Conservation (phyloP, 2,888 invertebrate species). For the Pyrgus malvae region DNA sequence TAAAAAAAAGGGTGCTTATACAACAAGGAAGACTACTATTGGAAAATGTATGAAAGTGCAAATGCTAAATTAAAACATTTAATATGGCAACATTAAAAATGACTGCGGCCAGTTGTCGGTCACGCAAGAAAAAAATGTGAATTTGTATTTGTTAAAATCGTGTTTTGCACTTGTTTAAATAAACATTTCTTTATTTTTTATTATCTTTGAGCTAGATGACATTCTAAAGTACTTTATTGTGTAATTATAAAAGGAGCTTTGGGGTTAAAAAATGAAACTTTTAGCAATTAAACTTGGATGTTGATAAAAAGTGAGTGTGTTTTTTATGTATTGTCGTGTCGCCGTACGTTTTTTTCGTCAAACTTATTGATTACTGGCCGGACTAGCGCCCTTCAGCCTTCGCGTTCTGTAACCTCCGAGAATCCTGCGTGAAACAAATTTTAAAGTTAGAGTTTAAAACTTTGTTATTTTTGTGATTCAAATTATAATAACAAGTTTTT, state of each 20-base stretch:
- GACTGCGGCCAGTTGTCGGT: slow-evolving; percentile 56
- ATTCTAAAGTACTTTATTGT: slow-evolving; percentile 26
- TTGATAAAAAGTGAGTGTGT: slow-evolving; percentile 31
- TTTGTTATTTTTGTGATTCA: background rate
- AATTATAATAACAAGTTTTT: background rate
- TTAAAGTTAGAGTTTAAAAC: slow-evolving; percentile 10
- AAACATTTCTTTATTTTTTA: slow-evolving; percentile 32
- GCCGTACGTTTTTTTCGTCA: slow-evolving; percentile 23
- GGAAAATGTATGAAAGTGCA: too few relatives aligned
- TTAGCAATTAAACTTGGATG: slow-evolving; percentile 31
- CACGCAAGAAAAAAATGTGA: slow-evolving; percentile 55
- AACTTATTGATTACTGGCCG: slow-evolving; percentile 24
- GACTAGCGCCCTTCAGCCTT: slow-evolving; percentile 20
- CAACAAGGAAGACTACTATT: too few relatives aligned
- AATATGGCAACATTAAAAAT: slow-evolving; percentile 46
- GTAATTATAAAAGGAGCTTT: slow-evolving; percentile 27
- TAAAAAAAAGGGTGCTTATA: too few relatives aligned
- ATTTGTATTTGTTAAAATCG: slow-evolving; percentile 46
- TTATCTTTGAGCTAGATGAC: slow-evolving; percentile 1
- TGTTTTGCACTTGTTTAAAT: slow-evolving; percentile 40
- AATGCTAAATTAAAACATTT: background rate
- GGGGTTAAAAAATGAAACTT: slow-evolving; percentile 26
- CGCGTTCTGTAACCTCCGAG: background rate
- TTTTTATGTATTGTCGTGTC: slow-evolving; percentile 32
- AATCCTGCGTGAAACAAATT: background rate